Evolutionary conservation across 1,140 invertebrate species (phyloP), one percentile per base, ranked within the genome.

Genomic region (Pectinophora gossypiella): DNA sequence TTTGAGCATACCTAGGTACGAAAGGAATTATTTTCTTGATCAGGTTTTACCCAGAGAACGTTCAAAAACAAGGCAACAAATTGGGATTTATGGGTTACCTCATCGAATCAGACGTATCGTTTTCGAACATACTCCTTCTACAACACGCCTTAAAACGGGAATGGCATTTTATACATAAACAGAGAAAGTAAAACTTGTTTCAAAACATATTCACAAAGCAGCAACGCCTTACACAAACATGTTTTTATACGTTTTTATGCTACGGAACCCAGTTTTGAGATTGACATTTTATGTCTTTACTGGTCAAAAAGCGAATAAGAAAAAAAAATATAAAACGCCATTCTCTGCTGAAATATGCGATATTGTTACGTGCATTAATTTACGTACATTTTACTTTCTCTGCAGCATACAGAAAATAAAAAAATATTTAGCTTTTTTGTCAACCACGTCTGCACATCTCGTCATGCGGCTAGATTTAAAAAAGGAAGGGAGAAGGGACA

Each of bases 331-430:
- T 50, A 66, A 64, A 72, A 74, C 72, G 74, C 76, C 74, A 72
- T 66, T 65, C 70, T 68, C 74, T 45, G 54, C 54, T 19, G 15
- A 49, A 46, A 48, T 35, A 47, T 16, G 38, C 32, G 48, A 35
- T 16, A 10, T 19, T 12, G 42, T 16, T 16, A 46, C 32, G n/a
- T 18, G 36, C n/a, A 16, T 40, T 40, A 32, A 2, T 32, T 54
- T 72, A 74, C 73, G 59, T 76, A 84, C 69, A 75, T 72, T 76
- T 85, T 82, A 80, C 76, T 85, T 85, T 85, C 78, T 80, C 81
- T 82, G 76, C 75, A 64, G 75, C 81, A 56, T 60, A 27, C 61
- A 65, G 65, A 67, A 44, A 50, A 44, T 44, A 54, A 40, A 40
- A 2, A 7, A 2, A 40, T 13, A 40, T 7, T 40, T 40, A 15